Evolutionary conservation across 2,113 vertebrate species (phyloP), one percentile per base, ranked within the genome.

Genomic region (Caranx melampygus): DNA sequence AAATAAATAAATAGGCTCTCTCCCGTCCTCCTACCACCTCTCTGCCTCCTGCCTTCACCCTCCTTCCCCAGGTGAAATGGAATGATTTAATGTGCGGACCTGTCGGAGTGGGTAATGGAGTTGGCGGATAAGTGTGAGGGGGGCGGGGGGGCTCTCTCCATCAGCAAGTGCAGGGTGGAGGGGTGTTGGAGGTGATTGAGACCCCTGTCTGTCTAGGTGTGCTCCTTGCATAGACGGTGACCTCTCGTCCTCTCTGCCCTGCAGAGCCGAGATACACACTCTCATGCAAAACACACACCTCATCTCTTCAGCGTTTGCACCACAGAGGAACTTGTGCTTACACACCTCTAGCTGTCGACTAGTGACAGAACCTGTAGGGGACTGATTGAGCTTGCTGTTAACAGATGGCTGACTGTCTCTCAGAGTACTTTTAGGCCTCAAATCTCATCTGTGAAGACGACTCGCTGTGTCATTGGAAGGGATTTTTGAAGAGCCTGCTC

Each of bases 51-150:
- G 59, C 85, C 84, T 76, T 88, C 81, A 78, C 61, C 84, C 88
- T 83, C 74, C 65, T 83, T 83, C 83, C 86, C 77, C 87, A 90
- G 92, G 91, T 93, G 90, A 93, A 92, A 94, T 82, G 59, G 81
- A 83, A 88, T 92, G 89, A 92, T 94, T 94, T 91, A 93, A 93
- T 92, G 90, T 83, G 77, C 60, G 20, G 78, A 74, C 82, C 86
- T 87, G 86, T 81, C 86, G 70, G 78, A 83, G 89, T 82, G 84
- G 91, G 91, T 92, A 91, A 92, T 94, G 86, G 90, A 91, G 84
- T 90, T 84, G 82, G 87, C n/a, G 71, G 79, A 88, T 81, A 76
- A 85, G 88, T 81, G 87, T 26, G 42, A 83, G 81, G 79, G 26
- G 26, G 26, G 26, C 26, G 26, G 26, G 26, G 26, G 26, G 76